A percentile compares a stretch with the other conserved stretches of the same genome.
Conservation (phyloP, 2,113 vertebrate species). For the Otolemur garnettii region DNA sequence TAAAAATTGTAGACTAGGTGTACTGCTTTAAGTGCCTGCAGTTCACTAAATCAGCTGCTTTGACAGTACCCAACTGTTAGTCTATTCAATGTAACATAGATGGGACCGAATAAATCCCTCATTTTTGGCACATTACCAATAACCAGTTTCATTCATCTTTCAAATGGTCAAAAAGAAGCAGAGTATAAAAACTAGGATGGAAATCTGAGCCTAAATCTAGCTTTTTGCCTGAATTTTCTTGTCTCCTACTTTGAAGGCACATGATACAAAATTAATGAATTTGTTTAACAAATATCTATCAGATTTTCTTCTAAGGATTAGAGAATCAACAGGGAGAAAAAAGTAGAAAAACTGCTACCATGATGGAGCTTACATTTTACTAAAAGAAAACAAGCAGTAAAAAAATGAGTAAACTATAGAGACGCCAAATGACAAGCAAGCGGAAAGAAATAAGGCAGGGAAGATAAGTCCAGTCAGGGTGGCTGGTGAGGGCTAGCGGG, state of each 20-base stretch:
- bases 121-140: constrained; percentile 1
- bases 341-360: background rate
- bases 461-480: background rate
- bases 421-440: background rate
- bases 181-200: background rate
- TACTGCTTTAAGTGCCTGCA: background rate
- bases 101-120: background rate
- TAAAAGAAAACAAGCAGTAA: background rate
- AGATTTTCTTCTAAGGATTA: background rate
- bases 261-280: constrained; percentile 35
- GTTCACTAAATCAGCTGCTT: background rate
- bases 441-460: background rate
- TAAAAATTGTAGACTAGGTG: background rate
- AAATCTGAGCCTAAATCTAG: constrained; percentile 13
- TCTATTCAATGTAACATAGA: background rate
- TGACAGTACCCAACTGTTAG: background rate
- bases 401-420: background rate
- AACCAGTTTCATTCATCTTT: background rate
- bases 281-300: background rate
- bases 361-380: background rate
- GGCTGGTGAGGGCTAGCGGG: no score
- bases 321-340: background rate
- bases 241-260: background rate
- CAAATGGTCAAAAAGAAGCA: background rate
- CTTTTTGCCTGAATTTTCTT: background rate